phyloP scores from a whole-genome alignment of 2,888 invertebrate species.

The Callyntrura sp. region DNA sequence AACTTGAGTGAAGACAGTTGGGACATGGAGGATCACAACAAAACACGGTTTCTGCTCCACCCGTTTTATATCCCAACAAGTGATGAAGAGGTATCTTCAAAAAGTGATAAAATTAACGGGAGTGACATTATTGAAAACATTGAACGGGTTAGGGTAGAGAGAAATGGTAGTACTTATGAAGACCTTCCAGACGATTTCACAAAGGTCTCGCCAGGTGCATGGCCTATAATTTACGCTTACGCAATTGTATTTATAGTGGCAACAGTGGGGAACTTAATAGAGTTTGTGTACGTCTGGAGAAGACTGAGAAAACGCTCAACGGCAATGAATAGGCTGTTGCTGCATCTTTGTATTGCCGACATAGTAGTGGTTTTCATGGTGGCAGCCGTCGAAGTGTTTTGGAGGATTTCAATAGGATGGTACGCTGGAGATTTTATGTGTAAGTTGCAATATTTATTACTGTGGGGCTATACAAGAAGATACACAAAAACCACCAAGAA shows the following conservation, averaged over 20 bases:
- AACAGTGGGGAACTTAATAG: constrained; percentile 79
- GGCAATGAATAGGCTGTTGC: constrained; percentile 80
- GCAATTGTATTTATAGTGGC: constrained; percentile 78
- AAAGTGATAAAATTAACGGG: neutral
- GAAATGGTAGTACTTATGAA: neutral
- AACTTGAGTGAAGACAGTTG: constrained; percentile 53
- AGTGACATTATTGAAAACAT: neutral
- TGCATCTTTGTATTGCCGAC: constrained; percentile 81
- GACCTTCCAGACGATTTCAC: constrained; percentile 68
- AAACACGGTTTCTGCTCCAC: neutral
- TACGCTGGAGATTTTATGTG: constrained; percentile 79
- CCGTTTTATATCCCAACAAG: neutral
- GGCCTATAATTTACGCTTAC: constrained; percentile 77
- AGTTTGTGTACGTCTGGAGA: constrained; percentile 75
- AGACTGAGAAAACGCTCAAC: constrained; percentile 74
- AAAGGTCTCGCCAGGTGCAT: constrained; percentile 72
- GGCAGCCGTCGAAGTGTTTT: constrained; percentile 77
- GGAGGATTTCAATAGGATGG: constrained; percentile 81
- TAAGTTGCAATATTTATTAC: constrained; percentile 66
- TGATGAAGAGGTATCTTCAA: neutral
- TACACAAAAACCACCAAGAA: no score
- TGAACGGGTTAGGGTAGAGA: neutral
- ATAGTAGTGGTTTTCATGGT: constrained; percentile 78
- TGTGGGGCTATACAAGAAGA: neutral
- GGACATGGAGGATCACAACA: constrained; percentile 7